Percentiles rank a stretch among this genome's conserved stretches.
These are phyloP conservation scores for Gymnogyps californianus DNA, from an alignment of 2,113 vertebrate species.

Conservation along the genomic window DNA sequence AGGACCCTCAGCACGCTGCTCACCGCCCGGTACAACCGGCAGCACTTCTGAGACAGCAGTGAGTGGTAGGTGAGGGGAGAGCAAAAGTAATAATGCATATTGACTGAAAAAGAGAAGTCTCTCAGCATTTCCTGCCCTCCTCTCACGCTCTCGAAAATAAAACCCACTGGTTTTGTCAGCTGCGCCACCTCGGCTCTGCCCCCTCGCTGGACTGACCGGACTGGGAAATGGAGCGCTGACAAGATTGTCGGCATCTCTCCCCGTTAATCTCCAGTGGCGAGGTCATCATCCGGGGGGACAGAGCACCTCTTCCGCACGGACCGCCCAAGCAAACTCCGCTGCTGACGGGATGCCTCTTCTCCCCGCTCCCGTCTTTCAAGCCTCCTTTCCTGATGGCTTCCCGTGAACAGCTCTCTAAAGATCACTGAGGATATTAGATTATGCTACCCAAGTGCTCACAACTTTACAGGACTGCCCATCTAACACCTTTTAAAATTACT, in stretches of 20 bases:
- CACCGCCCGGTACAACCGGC: rapidly evolving
- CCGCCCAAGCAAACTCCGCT: rapidly evolving
- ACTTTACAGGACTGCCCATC: not conserved
- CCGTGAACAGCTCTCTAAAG: not conserved
- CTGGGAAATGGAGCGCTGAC: rapidly evolving
- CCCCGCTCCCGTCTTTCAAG: not conserved
- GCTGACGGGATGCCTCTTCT: too few species aligned
- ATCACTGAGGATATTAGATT: not conserved
- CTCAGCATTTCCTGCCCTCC: not conserved
- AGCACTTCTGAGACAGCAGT: not conserved
- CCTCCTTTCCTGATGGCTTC: not conserved
- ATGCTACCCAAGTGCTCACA: not conserved
- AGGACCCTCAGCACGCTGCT: rapidly evolving
- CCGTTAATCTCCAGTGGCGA: not conserved
- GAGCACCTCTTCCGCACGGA: rapidly evolving
- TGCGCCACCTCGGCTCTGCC: rapidly evolving
- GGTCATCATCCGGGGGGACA: too few species aligned
- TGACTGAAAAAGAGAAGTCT: constrained; percentile 22
- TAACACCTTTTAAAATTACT: not conserved
- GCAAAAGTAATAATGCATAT: not conserved
- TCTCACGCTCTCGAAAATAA: not conserved
- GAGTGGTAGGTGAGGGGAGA: not conserved
- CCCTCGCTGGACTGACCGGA: too few species aligned
- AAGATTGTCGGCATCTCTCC: rapidly evolving
- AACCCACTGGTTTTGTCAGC: not conserved